These are phyloP conservation scores for Thermophis baileyi DNA, from an alignment of 2,113 vertebrate genomes.

Conservation along the genomic window DNA sequence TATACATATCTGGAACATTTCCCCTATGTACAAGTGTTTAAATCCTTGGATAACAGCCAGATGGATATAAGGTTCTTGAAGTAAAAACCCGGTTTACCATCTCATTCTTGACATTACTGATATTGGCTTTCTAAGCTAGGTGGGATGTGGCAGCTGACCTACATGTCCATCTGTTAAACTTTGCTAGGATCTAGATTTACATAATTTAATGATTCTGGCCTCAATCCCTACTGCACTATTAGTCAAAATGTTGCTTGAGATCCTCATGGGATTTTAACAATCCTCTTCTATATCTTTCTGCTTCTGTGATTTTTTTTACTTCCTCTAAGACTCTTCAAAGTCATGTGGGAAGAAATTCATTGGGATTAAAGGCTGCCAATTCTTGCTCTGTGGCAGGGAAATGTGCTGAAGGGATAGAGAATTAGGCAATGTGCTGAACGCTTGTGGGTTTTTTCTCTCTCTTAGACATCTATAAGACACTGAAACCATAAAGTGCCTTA, in stretches of 20 bases:
- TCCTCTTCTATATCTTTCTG: conserved; percentile 9
- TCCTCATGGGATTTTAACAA: not conserved
- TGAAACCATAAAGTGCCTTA: not conserved
- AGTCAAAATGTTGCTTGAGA: not conserved
- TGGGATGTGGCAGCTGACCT: not conserved
- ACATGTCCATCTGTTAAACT: not conserved
- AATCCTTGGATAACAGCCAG: not conserved
- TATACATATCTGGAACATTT: not conserved
- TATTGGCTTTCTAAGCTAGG: not conserved
- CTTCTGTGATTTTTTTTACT: conserved; percentile 7
- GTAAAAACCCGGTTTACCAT: not conserved
- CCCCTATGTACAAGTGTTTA: not conserved
- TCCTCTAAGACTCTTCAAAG: conserved; percentile 6
- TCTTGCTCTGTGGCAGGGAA: not conserved
- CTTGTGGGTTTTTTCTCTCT: not conserved
- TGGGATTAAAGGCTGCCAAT: conserved; percentile 12
- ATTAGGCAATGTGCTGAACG: not conserved
- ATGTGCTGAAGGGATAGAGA: not conserved
- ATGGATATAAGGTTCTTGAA: not conserved
- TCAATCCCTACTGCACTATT: not conserved
- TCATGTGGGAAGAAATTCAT: not conserved
- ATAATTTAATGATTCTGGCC: not conserved
- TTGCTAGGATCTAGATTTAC: not conserved
- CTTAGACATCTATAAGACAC: not conserved
- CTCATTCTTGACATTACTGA: not conserved